Percentiles rank a stretch among this genome's conserved stretches.
These are phyloP conservation scores for Pristis pectinata DNA, from an alignment of 2,797 vertebrate genomes.

Conservation along the genomic window DNA sequence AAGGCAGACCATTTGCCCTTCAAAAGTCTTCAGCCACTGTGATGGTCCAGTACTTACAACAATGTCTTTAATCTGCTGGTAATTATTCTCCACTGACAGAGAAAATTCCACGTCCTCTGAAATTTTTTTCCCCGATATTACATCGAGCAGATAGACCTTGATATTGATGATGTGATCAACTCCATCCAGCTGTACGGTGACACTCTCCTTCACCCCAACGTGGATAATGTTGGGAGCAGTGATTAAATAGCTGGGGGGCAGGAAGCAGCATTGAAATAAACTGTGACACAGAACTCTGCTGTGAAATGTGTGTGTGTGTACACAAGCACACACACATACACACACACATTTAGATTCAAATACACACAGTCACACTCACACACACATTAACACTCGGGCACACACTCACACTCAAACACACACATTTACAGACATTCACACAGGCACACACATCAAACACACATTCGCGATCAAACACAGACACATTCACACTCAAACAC, in stretches of 20 bases:
- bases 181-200: slow-evolving; percentile 55
- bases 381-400: not conserved
- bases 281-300: not conserved
- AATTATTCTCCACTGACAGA: slow-evolving; percentile 50
- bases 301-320: too few species aligned
- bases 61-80: slow-evolving; percentile 52
- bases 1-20: not conserved
- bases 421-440: not conserved
- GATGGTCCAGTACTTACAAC: slow-evolving; percentile 46
- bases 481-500: slow-evolving; percentile 38
- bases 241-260: slow-evolving; percentile 52
- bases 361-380: not conserved
- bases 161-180: slow-evolving; percentile 45
- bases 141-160: slow-evolving; percentile 45
- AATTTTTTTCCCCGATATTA: accelerated
- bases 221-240: slow-evolving; percentile 56
- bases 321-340: slow-evolving; percentile 34
- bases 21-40: too few species aligned
- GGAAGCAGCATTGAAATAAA: not conserved
- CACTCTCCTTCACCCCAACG: slow-evolving; percentile 48
- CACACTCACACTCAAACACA: not conserved
- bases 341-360: slow-evolving; percentile 24
- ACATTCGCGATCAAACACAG: not conserved
- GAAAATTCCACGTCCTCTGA: slow-evolving; percentile 44
- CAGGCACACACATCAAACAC: too few species aligned